Conservation (phyloP, 2,797 vertebrate species). For the Pitangus sulphuratus region DNA sequence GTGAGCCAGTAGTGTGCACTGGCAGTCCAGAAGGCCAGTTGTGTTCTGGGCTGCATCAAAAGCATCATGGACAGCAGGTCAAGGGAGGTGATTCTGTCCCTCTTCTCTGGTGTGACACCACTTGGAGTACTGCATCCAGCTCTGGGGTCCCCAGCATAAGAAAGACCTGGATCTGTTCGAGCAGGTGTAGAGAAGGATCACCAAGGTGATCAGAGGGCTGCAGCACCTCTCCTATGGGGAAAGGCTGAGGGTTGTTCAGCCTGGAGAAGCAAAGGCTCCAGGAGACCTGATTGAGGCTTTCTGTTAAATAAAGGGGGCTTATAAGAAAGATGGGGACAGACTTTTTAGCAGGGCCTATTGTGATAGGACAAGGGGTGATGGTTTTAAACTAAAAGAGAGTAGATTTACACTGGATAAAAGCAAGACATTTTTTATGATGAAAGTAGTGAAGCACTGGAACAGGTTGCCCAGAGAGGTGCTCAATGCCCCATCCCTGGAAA, state of each 20-base stretch:
- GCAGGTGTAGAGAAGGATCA: neutral
- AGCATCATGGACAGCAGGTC: fast-evolving
- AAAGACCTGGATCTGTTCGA: neutral
- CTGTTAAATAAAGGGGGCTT: neutral
- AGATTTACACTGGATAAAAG: neutral
- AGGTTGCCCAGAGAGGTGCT: neutral
- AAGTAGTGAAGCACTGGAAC: neutral
- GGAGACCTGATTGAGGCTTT: neutral
- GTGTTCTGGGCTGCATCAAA: neutral
- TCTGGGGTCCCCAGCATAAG: neutral
- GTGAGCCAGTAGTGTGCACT: fast-evolving
- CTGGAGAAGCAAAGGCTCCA: neutral
- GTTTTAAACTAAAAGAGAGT: neutral
- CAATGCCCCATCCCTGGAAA: neutral
- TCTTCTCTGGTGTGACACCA: neutral
- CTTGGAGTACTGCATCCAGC: fast-evolving
- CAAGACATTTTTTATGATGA: neutral
- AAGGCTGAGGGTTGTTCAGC: neutral
- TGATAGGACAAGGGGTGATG: neutral
- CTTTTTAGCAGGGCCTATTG: neutral
- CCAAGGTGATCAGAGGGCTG: neutral
- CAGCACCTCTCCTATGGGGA: neutral
- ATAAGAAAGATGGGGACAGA: neutral
- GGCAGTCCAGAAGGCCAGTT: neutral
- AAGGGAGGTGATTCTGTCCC: neutral